These are phyloP conservation scores for Smutsia gigantea DNA, from an alignment of 2,797 vertebrate genomes.

Conservation along the genomic window DNA sequence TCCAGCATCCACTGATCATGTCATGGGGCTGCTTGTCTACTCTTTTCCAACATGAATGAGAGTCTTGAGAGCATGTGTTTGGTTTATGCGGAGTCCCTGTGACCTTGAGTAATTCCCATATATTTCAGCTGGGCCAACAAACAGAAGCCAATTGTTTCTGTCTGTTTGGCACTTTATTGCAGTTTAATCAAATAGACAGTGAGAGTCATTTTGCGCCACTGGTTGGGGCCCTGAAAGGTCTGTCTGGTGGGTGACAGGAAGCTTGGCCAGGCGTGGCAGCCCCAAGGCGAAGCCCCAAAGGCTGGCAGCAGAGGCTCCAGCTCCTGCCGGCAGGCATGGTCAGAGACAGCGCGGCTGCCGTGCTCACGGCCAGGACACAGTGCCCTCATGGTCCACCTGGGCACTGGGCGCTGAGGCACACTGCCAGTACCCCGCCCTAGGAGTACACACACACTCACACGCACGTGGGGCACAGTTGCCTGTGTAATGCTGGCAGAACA, in stretches of 20 bases:
- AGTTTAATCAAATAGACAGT: slow-evolving; percentile 13
- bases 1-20: not conserved
- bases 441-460: not conserved
- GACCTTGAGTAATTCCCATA: not conserved
- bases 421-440: not conserved
- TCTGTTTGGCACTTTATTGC: not conserved
- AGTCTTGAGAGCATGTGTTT: not conserved
- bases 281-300: not conserved
- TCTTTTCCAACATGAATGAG: not conserved
- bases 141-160: not conserved
- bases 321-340: no score
- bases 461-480: not conserved
- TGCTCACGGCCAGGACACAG: no score
- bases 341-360: no score
- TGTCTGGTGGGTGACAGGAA: not conserved
- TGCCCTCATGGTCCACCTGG: not conserved
- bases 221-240: not conserved
- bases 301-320: no score
- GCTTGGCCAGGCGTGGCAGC: not conserved
- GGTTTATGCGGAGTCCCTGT: not conserved
- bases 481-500: slow-evolving; percentile 1
- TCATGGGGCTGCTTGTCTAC: not conserved
- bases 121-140: not conserved
- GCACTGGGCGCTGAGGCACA: not conserved
- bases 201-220: not conserved